Conservation (phyloP, 2,113 vertebrate genomes). For the Glaucidium brasilianum region DNA sequence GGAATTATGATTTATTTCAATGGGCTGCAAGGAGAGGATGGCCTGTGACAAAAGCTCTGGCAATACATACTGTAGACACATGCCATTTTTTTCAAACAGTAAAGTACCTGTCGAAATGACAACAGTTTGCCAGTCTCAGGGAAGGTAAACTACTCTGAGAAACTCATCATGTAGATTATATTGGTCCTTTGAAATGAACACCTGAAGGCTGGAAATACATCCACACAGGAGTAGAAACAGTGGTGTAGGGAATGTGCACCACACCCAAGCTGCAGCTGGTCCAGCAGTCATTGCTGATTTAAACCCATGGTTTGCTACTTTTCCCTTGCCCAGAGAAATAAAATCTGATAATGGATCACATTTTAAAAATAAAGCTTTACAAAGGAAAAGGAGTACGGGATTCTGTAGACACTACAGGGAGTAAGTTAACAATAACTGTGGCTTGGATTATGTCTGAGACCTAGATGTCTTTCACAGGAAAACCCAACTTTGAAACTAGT, state of each 20-base stretch:
- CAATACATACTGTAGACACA: not conserved
- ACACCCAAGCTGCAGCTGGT: not conserved
- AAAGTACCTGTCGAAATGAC: not conserved
- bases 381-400: not conserved
- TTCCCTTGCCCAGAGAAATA: not conserved
- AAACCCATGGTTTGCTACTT: not conserved
- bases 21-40: not conserved
- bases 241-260: not conserved
- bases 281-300: not conserved
- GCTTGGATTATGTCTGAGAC: not conserved
- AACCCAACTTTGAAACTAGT: not conserved
- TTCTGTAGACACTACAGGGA: not conserved
- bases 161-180: not conserved
- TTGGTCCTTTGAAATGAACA: not conserved
- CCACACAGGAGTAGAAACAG: not conserved
- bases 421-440: not conserved
- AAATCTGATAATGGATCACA: not conserved
- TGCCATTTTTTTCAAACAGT: not conserved
- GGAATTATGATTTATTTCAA: not conserved
- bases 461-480: not conserved
- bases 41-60: not conserved
- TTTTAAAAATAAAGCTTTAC: not conserved
- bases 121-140: not conserved
- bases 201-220: not conserved
- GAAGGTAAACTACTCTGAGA: not conserved